A percentile compares a stretch with the other conserved stretches of the same genome.
Evolutionary conservation across 2,113 vertebrate genomes (phyloP).

Genomic region (Oncorhynchus masou): DNA sequence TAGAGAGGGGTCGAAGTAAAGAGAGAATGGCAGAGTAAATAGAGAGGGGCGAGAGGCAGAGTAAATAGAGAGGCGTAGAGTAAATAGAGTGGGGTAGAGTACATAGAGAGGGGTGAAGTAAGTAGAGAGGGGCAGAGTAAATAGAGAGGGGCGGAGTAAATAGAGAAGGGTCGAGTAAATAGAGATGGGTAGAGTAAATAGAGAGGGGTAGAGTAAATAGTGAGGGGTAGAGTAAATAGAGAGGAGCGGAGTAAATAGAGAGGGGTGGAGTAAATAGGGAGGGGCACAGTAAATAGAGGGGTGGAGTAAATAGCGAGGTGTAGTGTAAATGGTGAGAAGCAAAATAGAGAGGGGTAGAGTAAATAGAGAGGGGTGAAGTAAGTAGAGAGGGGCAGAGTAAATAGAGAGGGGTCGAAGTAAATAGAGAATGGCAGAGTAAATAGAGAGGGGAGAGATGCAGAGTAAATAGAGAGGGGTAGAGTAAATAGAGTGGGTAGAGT

Average conservation of each 20-base stretch:
- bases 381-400: neutral
- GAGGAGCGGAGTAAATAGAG: no score
- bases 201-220: neutral
- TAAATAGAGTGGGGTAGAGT: no score
- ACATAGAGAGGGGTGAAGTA: no score
- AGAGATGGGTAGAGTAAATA: neutral
- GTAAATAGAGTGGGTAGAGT: neutral
- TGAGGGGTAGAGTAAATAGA: no score
- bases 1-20: no score
- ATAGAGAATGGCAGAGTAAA: neutral
- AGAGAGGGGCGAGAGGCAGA: no score
- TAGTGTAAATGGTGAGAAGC: no score
- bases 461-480: neutral
- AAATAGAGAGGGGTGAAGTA: neutral
- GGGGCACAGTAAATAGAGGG: no score
- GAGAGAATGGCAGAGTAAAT: no score
- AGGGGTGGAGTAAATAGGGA: no score
- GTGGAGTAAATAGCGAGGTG: no score
- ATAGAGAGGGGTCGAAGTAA: neutral
- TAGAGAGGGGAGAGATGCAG: neutral
- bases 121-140: fast-evolving
- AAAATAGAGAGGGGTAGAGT: constrained; percentile 45
- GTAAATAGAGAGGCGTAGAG: no score
- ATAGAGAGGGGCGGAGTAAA: constrained; percentile 41
- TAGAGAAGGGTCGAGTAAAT: neutral